Base-by-base conservation (phyloP, 2,113 vertebrate genomes). In the Aptenodytes forsteri region DNA sequence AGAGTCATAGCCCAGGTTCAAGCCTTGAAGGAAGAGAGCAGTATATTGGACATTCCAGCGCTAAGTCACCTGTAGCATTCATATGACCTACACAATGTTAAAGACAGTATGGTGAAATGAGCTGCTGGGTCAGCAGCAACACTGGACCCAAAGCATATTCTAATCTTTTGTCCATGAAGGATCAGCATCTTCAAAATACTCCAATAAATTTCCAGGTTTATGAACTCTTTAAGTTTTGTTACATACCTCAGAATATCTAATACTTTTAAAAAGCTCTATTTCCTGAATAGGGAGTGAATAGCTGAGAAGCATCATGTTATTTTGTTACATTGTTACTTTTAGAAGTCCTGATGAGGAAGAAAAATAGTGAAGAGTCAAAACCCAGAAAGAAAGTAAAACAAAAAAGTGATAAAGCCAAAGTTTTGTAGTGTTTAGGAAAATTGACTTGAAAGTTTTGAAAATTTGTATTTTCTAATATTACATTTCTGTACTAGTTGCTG, bases 181-280 rank as follows among this genome's bases (percentile, higher is more conserved):
- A 46, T n/a, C 10, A 54, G 5, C 19, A 16, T 40, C 56, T 76
- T 79, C 26, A 72, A 76, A 72, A 67, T 69, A 16, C 16, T 40
- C 32, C n/a, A 40, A 16, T 19, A 64, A 50, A 42, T 75, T 16
- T 30, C 16, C 23, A 52, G 22, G 44, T 46, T 69, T 38, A 47
- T 62, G 30, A 82, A 61, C 3, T 38, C 32, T 18, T 84, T 12
- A 44, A 42, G 8, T 66, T 79, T 73, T 62, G 38, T 66, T 66
- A 36, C 0, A 2, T 27, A 54, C 4, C 30, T 71, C 42, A 71
- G 42, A 59, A 75, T 44, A 66, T 19, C 6, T 77, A 32, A 44
- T 16, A 59, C 4, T 73, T 90, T 90, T 21, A 0, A 25, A 84
- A 70, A 65, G 1, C 0, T 11, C 4, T 32, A 0, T 72, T 84